Evolutionary conservation across 2,797 vertebrate species (phyloP), one percentile per base, ranked within the genome.

Genomic region (Paramormyrops hopkinsi): DNA sequence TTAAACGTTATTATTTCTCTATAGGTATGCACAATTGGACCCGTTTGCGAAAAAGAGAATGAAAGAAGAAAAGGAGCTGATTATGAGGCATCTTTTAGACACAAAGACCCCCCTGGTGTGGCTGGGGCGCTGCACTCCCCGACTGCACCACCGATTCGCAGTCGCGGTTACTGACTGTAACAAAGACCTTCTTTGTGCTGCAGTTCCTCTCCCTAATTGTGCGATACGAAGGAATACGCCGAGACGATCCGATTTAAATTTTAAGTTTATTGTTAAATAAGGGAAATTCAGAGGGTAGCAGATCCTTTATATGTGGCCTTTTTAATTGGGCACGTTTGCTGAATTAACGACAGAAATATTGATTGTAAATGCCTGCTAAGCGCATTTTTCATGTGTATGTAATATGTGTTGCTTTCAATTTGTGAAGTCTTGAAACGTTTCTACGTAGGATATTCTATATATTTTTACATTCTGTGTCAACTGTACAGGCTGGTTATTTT

Each of bases 171-270:
- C 82, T 84, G 84, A n/a, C 79, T 5, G 86, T 12, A 85, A 91
- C 90, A 91, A 90, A 85, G 90, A 83, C 44, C 51, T 25, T 69
- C 90, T 90, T 91, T 91, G 91, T 90, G 56, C 41, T 12, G 53
- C 88, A 37, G 51, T 86, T 41, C 50, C 83, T 59, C 44, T 3
- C 19, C 25, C 19, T 25, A 86, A 50, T 54, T 69, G 22, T 9
- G 85, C 48, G 8, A 79, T 46, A 65, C 1, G 37, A 1, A 56
- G 29, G 53, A 53, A 50, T 51, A 51, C 37, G 14, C 41, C 0
- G 22, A 50, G 22, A 83, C 12, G 51, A 59, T 12, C 44, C 4
- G 19, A 22, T 62, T 85, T 51, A 2, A 14, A 44, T 1, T 37
- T 73, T 73, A 1, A 48, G 54, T 86, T 89, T 25, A 29, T 19